Conservation (phyloP, 2,888 invertebrate species). For the Phaedon cochleariae region DNA sequence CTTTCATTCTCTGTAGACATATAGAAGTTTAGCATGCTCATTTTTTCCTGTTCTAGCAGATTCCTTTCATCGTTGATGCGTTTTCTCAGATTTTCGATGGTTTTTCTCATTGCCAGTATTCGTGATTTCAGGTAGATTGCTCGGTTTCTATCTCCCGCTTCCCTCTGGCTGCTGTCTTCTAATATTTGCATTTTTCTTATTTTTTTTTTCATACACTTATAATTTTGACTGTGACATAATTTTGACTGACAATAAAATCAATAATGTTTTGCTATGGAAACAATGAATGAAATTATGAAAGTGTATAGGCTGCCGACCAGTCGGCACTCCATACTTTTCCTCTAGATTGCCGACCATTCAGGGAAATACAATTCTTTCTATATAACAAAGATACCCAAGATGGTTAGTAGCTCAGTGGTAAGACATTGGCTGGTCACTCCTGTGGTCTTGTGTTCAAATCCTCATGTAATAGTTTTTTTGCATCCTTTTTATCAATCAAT, state of each 20-base stretch:
- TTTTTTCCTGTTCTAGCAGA: not conserved
- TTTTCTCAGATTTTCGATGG: not conserved
- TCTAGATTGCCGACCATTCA: too few species aligned
- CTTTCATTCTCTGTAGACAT: not conserved
- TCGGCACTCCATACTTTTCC: too few species aligned
- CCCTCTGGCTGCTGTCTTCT: not conserved
- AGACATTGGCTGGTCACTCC: too few species aligned
- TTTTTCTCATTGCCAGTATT: not conserved
- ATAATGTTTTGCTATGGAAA: not conserved
- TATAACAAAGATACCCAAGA: too few species aligned
- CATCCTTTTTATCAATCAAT: too few species aligned
- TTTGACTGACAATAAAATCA: not conserved
- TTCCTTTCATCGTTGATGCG: not conserved
- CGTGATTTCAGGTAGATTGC: not conserved
- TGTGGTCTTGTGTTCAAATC: too few species aligned
- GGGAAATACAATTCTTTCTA: too few species aligned
- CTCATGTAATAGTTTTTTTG: too few species aligned
- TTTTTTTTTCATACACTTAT: slow-evolving; percentile 1
- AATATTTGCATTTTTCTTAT: not conserved
- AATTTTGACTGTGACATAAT: not conserved
- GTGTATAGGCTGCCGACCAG: too few species aligned
- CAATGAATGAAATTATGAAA: not conserved
- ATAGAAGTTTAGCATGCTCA: not conserved
- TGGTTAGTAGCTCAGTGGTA: too few species aligned
- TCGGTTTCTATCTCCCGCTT: not conserved